Conservation (phyloP, 2,797 vertebrate species). For the Phrynocephalus vlangalii region DNA sequence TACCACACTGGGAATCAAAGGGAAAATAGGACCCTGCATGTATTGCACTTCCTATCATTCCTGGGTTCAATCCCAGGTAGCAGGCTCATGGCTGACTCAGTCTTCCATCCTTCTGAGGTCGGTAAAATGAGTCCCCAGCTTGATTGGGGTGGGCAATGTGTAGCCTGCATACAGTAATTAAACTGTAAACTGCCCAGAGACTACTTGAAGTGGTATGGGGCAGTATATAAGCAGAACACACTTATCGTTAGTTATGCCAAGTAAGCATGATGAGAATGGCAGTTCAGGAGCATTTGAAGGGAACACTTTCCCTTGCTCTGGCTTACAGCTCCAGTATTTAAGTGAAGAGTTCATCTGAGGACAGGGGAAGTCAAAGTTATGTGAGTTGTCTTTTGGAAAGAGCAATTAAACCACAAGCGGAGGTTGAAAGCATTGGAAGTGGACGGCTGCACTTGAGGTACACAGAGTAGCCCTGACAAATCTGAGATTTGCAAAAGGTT, state of each 20-base stretch:
- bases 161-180: too few species aligned
- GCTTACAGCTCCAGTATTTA: background rate
- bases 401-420: background rate
- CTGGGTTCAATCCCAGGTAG: background rate
- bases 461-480: background rate
- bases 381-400: background rate
- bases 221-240: too few species aligned
- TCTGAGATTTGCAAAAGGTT: background rate
- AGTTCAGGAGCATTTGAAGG: background rate
- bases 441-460: background rate
- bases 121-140: too few species aligned
- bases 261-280: background rate
- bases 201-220: too few species aligned
- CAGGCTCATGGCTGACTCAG: too few species aligned
- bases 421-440: background rate
- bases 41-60: background rate
- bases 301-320: background rate
- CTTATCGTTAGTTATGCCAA: background rate
- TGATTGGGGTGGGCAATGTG: too few species aligned
- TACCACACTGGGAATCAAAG: too few species aligned
- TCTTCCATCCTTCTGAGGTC: too few species aligned
- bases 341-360: background rate
- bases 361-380: background rate
- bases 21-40: background rate
- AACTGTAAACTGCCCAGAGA: too few species aligned